Evolutionary conservation across 1,140 invertebrate species (phyloP).

Genomic region (Sycophila sp.): DNA sequence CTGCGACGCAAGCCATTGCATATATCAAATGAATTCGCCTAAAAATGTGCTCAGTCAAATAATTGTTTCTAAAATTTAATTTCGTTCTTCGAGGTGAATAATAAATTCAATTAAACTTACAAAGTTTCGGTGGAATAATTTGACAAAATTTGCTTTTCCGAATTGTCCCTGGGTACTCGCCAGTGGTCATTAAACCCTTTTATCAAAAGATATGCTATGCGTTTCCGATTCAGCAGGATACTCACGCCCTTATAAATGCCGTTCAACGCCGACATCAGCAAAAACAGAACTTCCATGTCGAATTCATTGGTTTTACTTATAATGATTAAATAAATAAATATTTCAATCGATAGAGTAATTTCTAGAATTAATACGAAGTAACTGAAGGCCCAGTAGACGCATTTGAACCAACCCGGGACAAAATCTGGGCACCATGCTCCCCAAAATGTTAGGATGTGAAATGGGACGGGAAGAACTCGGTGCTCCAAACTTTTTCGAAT

Average conservation of each 20-base stretch:
- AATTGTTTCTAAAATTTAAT: background rate
- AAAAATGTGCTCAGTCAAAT: background rate
- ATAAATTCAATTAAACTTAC: background rate
- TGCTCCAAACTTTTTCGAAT: background rate
- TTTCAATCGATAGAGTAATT: background rate
- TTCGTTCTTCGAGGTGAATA: background rate
- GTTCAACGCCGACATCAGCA: background rate
- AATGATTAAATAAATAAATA: background rate
- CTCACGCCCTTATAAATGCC: background rate
- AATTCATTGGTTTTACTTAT: background rate
- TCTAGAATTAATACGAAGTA: background rate
- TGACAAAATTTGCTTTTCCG: constrained; percentile 5
- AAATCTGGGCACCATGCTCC: constrained; percentile 6
- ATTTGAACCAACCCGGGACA: background rate
- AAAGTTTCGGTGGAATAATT: background rate
- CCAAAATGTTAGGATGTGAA: constrained; percentile 1
- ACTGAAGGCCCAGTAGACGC: background rate
- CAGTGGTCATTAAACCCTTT: background rate
- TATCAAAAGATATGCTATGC: background rate
- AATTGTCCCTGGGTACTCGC: background rate
- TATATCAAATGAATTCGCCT: constrained; percentile 4
- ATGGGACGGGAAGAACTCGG: constrained; percentile 11
- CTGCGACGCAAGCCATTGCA: background rate
- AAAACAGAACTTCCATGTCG: background rate
- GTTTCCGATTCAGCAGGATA: background rate